Evolutionary conservation across 2,113 vertebrate genomes (phyloP).

Genomic region (Xerus inauris): DNA sequence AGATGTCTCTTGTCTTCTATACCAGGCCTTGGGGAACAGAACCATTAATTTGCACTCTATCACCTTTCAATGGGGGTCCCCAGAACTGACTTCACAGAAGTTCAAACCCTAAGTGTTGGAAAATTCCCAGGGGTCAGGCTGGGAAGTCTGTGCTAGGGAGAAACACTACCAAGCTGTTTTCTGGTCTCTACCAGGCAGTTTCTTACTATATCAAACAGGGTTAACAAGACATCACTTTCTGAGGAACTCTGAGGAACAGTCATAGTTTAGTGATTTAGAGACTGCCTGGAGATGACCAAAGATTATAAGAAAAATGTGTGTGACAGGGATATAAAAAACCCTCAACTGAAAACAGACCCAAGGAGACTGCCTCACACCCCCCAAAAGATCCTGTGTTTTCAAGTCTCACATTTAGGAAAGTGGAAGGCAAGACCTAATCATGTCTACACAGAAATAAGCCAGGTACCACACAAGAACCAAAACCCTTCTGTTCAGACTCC

Average conservation of each 20-base stretch:
- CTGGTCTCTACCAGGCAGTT: neutral
- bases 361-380: neutral
- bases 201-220: neutral
- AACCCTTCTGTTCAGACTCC: neutral
- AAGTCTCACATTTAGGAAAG: neutral
- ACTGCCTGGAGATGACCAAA: neutral
- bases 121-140: neutral
- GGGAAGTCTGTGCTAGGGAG: neutral
- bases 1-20: neutral
- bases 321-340: neutral
- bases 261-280: neutral
- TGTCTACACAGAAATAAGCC: neutral
- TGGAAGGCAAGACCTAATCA: neutral
- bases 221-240: neutral
- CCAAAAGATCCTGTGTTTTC: fast-evolving
- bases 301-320: neutral
- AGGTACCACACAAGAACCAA: neutral
- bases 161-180: neutral
- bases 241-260: neutral
- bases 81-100: neutral
- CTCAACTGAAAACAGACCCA: neutral
- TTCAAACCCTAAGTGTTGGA: neutral
- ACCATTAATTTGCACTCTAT: neutral
- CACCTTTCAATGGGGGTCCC: neutral
- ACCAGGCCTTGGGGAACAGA: neutral